phyloP scores from a whole-genome alignment of 1,140 invertebrate species.

The Diplogasteroides magnus region DNA sequence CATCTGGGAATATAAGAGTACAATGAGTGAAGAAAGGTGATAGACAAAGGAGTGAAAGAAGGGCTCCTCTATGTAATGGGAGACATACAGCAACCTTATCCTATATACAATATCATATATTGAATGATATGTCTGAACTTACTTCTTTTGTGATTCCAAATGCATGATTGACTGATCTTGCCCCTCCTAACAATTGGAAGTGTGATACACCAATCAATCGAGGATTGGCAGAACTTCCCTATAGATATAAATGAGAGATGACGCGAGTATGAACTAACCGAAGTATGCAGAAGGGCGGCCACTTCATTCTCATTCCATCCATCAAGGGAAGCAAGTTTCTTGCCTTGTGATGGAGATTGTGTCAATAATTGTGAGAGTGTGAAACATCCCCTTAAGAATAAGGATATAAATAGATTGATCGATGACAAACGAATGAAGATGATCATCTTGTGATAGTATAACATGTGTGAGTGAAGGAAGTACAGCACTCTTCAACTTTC shows the following conservation, averaged over 20 bases:
- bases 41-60: neutral
- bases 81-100: neutral
- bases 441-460: neutral
- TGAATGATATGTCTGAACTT: neutral
- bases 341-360: too few relatives aligned
- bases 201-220: neutral
- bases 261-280: too few relatives aligned
- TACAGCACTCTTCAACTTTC: neutral
- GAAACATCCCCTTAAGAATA: neutral
- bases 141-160: neutral
- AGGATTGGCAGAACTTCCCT: neutral
- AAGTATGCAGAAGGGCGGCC: too few relatives aligned
- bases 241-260: too few relatives aligned
- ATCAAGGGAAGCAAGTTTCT: too few relatives aligned
- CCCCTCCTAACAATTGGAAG: neutral
- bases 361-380: too few relatives aligned
- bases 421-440: neutral
- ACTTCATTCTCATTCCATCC: too few relatives aligned
- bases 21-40: neutral
- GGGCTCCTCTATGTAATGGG: neutral
- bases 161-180: neutral
- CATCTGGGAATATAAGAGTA: neutral
- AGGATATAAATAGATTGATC: neutral
- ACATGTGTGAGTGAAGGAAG: neutral
- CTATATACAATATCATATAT: neutral